A percentile compares a stretch with the other conserved stretches of the same genome.
Evolutionary conservation across 2,888 invertebrate genomes (phyloP).

Genomic region (Chesias legatella): DNA sequence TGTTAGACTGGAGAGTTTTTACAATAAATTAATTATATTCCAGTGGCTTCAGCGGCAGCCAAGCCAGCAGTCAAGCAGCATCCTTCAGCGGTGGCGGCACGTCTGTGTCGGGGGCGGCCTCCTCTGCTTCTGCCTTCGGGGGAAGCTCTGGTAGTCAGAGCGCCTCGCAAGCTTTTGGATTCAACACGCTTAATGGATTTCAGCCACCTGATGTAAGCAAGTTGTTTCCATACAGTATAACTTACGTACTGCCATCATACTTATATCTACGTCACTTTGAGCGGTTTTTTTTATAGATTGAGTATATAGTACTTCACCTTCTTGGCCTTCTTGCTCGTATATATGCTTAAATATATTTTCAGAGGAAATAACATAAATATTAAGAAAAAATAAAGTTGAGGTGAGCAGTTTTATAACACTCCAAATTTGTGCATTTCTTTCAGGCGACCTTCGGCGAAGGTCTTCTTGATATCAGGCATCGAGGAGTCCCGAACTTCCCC

Average conservation of each 20-base stretch:
- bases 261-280: too few relatives aligned
- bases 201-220: conserved; percentile 53
- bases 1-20: too few relatives aligned
- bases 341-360: too few relatives aligned
- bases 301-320: too few relatives aligned
- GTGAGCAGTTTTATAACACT: too few relatives aligned
- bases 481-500: conserved; percentile 63
- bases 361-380: too few relatives aligned
- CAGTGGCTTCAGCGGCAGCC: conserved; percentile 71
- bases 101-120: conserved; percentile 56
- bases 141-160: conserved; percentile 57
- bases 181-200: conserved; percentile 59
- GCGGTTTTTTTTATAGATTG: too few relatives aligned
- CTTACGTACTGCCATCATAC: too few relatives aligned
- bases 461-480: conserved; percentile 59
- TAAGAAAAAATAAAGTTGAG: too few relatives aligned
- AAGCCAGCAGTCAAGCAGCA: conserved; percentile 72
- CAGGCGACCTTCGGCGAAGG: conserved; percentile 62
- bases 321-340: too few relatives aligned
- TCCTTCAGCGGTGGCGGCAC: conserved; percentile 56
- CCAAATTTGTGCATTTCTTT: conserved; percentile 28
- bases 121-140: conserved; percentile 53
- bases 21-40: conserved; percentile 19
- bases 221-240: conserved; percentile 1
- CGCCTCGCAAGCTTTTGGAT: conserved; percentile 67